Conservation (phyloP, 1,140 invertebrate species). For the Brachionus paranguensis region DNA sequence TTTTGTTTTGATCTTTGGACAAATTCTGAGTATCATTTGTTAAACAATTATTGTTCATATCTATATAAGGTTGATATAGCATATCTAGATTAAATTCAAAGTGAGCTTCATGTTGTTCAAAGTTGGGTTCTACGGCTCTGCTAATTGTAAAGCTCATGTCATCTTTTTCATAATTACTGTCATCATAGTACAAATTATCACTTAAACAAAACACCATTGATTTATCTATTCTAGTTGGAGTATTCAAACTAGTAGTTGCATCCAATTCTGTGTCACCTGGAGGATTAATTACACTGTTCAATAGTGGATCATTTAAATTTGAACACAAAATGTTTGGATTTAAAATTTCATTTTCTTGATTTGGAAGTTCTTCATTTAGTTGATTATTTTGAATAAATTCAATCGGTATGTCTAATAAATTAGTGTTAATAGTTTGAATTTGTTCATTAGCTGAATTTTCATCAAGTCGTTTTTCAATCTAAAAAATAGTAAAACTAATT, state of each 20-base stretch:
- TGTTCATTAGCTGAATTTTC: neutral
- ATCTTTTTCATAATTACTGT: slow-evolving; percentile 30
- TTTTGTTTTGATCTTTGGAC: neutral
- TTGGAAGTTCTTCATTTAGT: neutral
- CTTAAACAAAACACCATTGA: neutral
- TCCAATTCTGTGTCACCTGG: neutral
- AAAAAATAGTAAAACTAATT: neutral
- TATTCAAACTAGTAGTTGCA: neutral
- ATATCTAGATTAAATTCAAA: neutral
- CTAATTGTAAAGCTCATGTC: neutral
- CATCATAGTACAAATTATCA: slow-evolving; percentile 22
- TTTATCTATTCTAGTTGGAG: slow-evolving; percentile 14
- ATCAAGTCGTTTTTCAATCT: neutral
- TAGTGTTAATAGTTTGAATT: neutral
- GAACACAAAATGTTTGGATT: neutral
- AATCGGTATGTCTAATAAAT: neutral
- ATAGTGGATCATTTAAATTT: neutral
- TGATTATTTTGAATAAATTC: neutral
- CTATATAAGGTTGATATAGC: neutral
- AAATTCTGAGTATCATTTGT: neutral
- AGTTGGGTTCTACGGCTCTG: neutral
- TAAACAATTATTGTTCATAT: neutral
- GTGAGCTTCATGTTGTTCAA: neutral
- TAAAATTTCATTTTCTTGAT: neutral
- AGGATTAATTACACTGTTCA: neutral